Evolutionary conservation across 2,113 vertebrate species (phyloP), one percentile per base, ranked within the genome.

Genomic region (Pao palembangensis): DNA sequence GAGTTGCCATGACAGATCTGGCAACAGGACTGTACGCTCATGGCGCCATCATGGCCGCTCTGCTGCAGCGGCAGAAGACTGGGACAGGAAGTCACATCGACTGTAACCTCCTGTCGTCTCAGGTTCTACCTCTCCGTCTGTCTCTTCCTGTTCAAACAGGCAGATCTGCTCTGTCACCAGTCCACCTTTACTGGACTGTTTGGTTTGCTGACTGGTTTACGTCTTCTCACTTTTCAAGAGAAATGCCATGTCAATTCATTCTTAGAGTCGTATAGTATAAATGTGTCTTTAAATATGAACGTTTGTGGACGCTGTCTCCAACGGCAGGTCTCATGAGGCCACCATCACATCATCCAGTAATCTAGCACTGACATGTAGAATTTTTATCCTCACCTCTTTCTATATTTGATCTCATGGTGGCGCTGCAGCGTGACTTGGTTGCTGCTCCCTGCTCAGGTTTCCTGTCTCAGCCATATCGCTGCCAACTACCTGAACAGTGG

Each of bases 1-100:
- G 97, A 13, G 94, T 98, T 0, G 96, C 96, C 38, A 96, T 98
- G 96, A 99, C 96, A 0, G 95, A 99, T 64, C 90, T 98, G 75
- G 95, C 96, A 3, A 97, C 96, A 28, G 96, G 95, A 2, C 79
- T 98, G 14, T 99, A 92, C 31, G 63, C 93, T 0, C 94, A 90
- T 11, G 94, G 96, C 64, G 94, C 96, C 44, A 75, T 99, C 58
- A 93, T 98, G 95, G 95, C 97, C 20, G 95, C 93, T 21, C 81
- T 99, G 69, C 91, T 98, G 64, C 95, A 94, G 21, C 89, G 90
- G 56, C 83, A 88, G 6, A 94, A 79, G 88, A 96, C 93, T 0
- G 93, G 93, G 17, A 89, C 76, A 72, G 96, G 96, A 16, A 76
- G 88, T 17, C 93, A 98, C 66, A 92, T 99, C 53, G 97, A 98